Conservation (phyloP, 2,113 vertebrate genomes). For the Ceyx margarethae region DNA sequence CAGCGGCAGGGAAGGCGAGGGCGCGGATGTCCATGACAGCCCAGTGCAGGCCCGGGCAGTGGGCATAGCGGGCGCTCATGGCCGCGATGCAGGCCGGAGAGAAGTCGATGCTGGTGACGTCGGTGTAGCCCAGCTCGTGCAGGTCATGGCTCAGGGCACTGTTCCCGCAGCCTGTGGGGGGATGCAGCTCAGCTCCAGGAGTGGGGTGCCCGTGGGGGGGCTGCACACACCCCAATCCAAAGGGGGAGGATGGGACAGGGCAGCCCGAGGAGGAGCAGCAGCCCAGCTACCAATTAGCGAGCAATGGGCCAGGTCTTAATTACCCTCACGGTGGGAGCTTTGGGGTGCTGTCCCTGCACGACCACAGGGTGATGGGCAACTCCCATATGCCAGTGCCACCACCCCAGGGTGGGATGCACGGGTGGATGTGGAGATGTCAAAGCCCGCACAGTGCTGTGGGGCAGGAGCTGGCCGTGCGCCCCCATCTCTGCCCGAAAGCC, state of each 20-base stretch:
- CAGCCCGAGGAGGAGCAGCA: background rate
- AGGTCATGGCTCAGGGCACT: conserved; percentile 87
- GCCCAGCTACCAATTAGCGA: accelerated
- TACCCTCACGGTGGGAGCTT: background rate
- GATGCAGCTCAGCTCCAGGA: background rate
- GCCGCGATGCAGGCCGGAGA: conserved; percentile 84
- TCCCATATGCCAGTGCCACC: accelerated
- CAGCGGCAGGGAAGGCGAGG: conserved; percentile 76
- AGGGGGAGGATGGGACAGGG: background rate
- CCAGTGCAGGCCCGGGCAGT: conserved; percentile 81
- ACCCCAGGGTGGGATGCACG: accelerated
- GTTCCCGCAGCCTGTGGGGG: conserved; percentile 88
- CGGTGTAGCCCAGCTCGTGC: conserved; percentile 77
- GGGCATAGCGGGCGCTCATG: conserved; percentile 79
- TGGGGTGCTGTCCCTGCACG: background rate
- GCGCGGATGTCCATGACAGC: conserved; percentile 85
- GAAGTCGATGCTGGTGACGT: conserved; percentile 91
- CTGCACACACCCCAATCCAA: background rate
- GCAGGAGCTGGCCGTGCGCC: background rate
- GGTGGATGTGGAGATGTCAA: accelerated
- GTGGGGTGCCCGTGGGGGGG: accelerated
- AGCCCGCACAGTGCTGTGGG: accelerated
- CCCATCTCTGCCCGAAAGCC: too few relatives aligned
- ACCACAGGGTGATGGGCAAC: background rate
- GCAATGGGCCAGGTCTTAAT: background rate